Conservation (phyloP, 2,888 invertebrate genomes). For the Glaucopsyche alexis region DNA sequence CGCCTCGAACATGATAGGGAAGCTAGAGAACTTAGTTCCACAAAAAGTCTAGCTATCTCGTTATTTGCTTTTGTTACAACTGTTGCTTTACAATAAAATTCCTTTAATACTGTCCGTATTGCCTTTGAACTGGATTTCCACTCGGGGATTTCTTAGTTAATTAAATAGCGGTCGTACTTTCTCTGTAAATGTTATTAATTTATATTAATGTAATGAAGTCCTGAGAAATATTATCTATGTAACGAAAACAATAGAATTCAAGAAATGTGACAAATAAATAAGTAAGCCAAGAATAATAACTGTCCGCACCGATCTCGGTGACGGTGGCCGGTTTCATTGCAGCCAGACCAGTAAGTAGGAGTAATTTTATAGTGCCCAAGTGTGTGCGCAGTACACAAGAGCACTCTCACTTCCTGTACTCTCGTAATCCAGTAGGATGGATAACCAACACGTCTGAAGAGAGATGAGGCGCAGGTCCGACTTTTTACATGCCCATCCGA, state of each 20-base stretch:
- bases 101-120: constrained; percentile 34
- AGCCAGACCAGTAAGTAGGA: too few species aligned
- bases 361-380: too few species aligned
- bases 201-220: background rate
- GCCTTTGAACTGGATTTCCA: constrained; percentile 32
- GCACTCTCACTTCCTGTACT: too few species aligned
- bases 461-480: too few species aligned
- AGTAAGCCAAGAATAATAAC: too few species aligned
- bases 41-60: constrained; percentile 45
- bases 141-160: constrained; percentile 28
- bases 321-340: too few species aligned
- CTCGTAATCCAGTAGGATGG: too few species aligned
- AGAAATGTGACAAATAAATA: background rate
- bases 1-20: constrained; percentile 65
- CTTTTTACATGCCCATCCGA: too few species aligned
- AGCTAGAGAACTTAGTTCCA: constrained; percentile 59
- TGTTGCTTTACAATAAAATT: constrained; percentile 34
- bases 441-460: too few species aligned
- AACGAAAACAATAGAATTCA: background rate
- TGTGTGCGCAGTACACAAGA: too few species aligned
- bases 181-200: constrained; percentile 27
- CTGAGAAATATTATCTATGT: background rate
- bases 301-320: too few species aligned
- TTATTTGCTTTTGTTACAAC: constrained; percentile 38
- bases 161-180: constrained; percentile 23